A percentile compares a stretch with the other conserved stretches of the same genome.
phyloP scores from a whole-genome alignment of 2,797 vertebrate species.

The Gallinago nigripennis region DNA sequence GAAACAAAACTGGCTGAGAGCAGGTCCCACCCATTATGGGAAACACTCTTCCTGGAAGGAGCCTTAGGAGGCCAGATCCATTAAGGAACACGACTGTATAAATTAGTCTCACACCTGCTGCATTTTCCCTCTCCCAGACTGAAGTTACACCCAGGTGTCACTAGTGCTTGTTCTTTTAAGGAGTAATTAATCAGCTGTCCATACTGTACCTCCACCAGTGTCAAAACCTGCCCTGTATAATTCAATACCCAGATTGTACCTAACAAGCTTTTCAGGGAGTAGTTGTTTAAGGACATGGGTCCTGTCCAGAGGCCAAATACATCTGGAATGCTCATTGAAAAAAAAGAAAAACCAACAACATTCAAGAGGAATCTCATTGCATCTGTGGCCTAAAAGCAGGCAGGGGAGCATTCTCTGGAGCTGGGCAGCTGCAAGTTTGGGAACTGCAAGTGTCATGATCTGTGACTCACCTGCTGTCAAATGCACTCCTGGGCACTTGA shows the following conservation, averaged over 20 bases:
- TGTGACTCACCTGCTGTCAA: background rate
- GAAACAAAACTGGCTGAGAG: background rate
- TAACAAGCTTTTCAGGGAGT: background rate
- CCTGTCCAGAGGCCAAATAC: background rate
- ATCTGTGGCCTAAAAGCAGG: background rate
- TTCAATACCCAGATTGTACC: background rate
- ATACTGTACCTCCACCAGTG: background rate
- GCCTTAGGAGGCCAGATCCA: background rate
- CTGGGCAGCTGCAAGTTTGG: rapidly evolving
- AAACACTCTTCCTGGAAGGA: background rate
- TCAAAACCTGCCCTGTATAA: background rate
- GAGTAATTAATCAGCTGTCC: background rate
- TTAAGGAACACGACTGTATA: background rate
- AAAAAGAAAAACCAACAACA: background rate
- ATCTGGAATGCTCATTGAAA: background rate
- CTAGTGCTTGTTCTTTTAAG: background rate
- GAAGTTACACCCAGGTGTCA: background rate
- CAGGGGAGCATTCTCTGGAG: background rate
- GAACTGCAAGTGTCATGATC: rapidly evolving
- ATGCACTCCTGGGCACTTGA: background rate
- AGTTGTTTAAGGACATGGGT: background rate
- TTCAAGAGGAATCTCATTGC: background rate
- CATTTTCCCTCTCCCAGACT: background rate
- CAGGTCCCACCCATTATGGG: background rate
- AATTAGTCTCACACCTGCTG: background rate